Conservation (phyloP, 2,888 invertebrate species). For the Agonopterix heracliana region DNA sequence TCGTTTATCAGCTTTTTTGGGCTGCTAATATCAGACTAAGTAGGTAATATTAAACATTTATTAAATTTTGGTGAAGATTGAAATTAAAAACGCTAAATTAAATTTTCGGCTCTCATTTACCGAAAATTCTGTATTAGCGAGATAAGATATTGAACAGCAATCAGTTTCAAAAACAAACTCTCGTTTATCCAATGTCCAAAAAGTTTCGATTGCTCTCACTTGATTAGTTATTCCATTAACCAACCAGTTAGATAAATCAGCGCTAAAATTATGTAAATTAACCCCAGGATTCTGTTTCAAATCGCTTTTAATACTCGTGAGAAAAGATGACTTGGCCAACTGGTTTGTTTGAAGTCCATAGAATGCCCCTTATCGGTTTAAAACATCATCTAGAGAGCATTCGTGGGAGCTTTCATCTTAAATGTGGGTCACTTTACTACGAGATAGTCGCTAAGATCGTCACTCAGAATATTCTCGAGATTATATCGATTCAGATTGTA, state of each 20-base stretch:
- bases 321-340: conserved; percentile 41
- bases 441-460: too few species aligned
- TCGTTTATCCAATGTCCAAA: conserved; percentile 7
- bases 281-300: conserved; percentile 45
- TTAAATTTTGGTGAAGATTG: too few species aligned
- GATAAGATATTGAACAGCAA: conserved; percentile 2
- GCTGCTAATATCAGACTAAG: too few species aligned
- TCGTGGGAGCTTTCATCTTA: neutral
- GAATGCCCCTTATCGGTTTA: conserved; percentile 25
- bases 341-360: conserved; percentile 21
- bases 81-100: conserved; percentile 14
- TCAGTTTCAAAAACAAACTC: conserved; percentile 6
- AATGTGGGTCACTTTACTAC: neutral
- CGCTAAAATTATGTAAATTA: conserved; percentile 51
- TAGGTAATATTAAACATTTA: too few species aligned
- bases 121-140: too few species aligned
- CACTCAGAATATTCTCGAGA: too few species aligned
- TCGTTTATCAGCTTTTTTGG: too few species aligned
- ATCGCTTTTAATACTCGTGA: conserved; percentile 53
- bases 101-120: conserved; percentile 4
- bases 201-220: conserved; percentile 25
- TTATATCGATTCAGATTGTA: too few species aligned
- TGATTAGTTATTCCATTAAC: conserved; percentile 39
- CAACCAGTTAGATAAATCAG: conserved; percentile 38
- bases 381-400: conserved; percentile 12